Evolutionary conservation across 2,113 vertebrate species (phyloP).

Genomic region (Galeopterus variegatus): DNA sequence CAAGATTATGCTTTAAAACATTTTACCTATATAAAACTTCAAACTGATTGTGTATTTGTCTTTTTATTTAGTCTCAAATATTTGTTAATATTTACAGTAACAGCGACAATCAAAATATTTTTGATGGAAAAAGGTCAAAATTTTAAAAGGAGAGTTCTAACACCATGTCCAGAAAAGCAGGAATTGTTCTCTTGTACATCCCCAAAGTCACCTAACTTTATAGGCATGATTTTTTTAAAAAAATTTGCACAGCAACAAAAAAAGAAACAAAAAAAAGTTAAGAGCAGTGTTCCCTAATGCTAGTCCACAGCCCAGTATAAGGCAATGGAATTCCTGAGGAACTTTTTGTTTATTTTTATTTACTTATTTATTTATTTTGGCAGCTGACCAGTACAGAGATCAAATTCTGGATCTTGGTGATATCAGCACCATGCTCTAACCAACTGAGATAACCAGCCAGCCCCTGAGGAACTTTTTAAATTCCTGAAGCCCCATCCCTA

Average conservation of each 20-base stretch:
- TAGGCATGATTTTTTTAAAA: not conserved
- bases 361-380: too few relatives aligned
- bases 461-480: not conserved
- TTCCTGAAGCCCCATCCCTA: not conserved
- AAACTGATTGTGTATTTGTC: constrained; percentile 51
- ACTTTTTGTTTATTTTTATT: not conserved
- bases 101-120: not conserved
- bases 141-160: constrained; percentile 49
- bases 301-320: not conserved
- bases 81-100: constrained; percentile 56
- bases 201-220: constrained; percentile 22
- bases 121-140: not conserved
- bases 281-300: constrained; percentile 2
- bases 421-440: too few relatives aligned
- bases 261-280: not conserved
- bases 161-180: constrained; percentile 3
- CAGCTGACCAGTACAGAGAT: too few relatives aligned
- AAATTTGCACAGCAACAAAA: not conserved
- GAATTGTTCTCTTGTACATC: not conserved
- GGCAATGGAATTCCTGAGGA: not conserved
- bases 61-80: constrained; percentile 35
- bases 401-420: too few relatives aligned
- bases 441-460: too few relatives aligned
- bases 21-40: constrained; percentile 27
- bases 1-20: constrained; percentile 8